Evolutionary conservation across 2,113 vertebrate species (phyloP).

Genomic region (Hirundichthys speculiger): DNA sequence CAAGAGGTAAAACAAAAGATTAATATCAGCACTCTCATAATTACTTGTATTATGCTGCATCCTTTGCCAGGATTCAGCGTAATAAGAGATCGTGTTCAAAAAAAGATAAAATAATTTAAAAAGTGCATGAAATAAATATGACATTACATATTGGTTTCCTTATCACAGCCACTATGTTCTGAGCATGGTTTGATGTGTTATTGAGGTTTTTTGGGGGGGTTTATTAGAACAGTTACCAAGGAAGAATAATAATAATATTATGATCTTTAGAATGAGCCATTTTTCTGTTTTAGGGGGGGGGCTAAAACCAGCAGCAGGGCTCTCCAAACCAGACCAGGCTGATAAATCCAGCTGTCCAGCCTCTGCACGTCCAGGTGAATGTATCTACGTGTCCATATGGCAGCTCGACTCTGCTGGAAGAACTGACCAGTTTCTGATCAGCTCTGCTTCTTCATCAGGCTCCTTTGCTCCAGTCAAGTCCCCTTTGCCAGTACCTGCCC

Average conservation of each 20-base stretch:
- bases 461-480: neutral
- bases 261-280: neutral
- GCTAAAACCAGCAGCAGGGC: too few relatives aligned
- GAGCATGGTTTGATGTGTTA: neutral
- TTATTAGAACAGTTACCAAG: neutral
- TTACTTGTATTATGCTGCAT: too few relatives aligned
- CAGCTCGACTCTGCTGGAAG: neutral
- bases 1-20: too few relatives aligned
- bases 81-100: too few relatives aligned
- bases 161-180: too few relatives aligned
- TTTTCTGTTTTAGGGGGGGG: neutral
- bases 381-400: neutral
- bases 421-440: neutral
- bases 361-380: neutral
- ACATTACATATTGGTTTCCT: too few relatives aligned
- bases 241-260: neutral
- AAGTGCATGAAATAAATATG: too few relatives aligned
- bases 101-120: too few relatives aligned
- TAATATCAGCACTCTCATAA: too few relatives aligned
- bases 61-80: too few relatives aligned
- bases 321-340: neutral
- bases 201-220: neutral
- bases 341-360: neutral
- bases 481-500: neutral
- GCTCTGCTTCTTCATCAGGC: neutral